Conservation (phyloP, 2,113 vertebrate genomes). For the Cryptomyrus ogoouensis region DNA sequence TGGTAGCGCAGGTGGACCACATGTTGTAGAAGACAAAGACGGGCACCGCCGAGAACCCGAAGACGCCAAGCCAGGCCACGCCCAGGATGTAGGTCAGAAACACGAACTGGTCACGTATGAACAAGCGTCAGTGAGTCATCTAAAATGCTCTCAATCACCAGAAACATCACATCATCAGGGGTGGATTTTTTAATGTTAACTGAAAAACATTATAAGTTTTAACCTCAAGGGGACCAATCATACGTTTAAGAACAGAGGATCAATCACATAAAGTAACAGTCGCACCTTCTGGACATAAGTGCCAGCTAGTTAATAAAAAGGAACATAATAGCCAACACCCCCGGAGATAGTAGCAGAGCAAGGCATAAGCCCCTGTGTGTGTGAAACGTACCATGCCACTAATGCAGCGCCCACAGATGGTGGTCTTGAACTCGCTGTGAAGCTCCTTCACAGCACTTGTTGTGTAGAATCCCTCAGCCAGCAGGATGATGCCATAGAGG, state of each 20-base stretch:
- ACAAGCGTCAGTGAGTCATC: background rate
- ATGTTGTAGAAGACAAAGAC: constrained; percentile 98
- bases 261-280: background rate
- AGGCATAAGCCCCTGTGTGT: background rate
- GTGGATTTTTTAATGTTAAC: background rate
- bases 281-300: background rate
- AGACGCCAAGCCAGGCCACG: constrained; percentile 88
- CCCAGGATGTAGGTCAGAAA: constrained; percentile 92
- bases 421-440: constrained; percentile 96
- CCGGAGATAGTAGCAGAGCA: background rate
- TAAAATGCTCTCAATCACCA: background rate
- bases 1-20: constrained; percentile 86
- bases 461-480: constrained; percentile 96
- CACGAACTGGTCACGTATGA: constrained; percentile 72
- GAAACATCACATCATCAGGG: background rate
- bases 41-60: constrained; percentile 91
- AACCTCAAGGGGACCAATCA: background rate
- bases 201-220: background rate
- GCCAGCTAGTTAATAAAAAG: background rate
- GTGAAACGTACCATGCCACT: constrained; percentile 76
- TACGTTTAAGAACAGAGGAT: background rate
- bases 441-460: constrained; percentile 93
- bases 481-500: constrained; percentile 88
- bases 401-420: constrained; percentile 93
- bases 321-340: background rate